Conservation (phyloP, 2,888 invertebrate genomes). For the Candidula unifasciata region DNA sequence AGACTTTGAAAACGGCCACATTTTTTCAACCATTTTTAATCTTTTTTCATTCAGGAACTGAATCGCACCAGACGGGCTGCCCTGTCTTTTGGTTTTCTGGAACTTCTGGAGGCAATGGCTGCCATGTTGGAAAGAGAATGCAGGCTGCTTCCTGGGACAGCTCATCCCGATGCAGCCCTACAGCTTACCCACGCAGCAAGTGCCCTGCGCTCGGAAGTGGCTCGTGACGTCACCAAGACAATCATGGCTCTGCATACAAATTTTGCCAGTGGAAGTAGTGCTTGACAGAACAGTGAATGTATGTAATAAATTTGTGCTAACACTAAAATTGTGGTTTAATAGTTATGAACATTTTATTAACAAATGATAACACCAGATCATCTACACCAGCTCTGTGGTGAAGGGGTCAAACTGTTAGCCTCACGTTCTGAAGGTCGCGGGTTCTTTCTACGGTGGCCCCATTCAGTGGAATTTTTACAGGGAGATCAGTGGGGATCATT, state of each 20-base stretch:
- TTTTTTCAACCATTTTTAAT: background rate
- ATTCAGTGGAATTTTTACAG: too few species aligned
- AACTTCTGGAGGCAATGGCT: conserved; percentile 90
- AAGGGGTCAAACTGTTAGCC: too few species aligned
- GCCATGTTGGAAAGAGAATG: conserved; percentile 93
- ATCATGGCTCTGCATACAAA: conserved; percentile 74
- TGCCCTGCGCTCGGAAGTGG: conserved; percentile 84
- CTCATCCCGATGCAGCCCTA: conserved; percentile 91
- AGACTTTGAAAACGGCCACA: too few species aligned
- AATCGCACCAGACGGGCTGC: conserved; percentile 94
- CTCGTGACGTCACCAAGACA: conserved; percentile 67
- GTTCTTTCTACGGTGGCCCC: too few species aligned
- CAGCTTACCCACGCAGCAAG: conserved; percentile 93
- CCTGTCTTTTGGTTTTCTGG: conserved; percentile 92
- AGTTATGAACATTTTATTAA: too few species aligned
- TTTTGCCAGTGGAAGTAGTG: conserved; percentile 65
- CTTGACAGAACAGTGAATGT: background rate
- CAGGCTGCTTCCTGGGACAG: conserved; percentile 85
- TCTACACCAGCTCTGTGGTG: too few species aligned
- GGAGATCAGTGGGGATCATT: too few species aligned
- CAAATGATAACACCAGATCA: too few species aligned
- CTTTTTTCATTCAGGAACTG: conserved; percentile 84
- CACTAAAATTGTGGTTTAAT: too few species aligned
- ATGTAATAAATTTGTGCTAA: too few species aligned
- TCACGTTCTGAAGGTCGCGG: too few species aligned